Evolutionary conservation across 2,797 vertebrate genomes (phyloP), one percentile per base, ranked within the genome.

Genomic region (Nyctibius grandis): DNA sequence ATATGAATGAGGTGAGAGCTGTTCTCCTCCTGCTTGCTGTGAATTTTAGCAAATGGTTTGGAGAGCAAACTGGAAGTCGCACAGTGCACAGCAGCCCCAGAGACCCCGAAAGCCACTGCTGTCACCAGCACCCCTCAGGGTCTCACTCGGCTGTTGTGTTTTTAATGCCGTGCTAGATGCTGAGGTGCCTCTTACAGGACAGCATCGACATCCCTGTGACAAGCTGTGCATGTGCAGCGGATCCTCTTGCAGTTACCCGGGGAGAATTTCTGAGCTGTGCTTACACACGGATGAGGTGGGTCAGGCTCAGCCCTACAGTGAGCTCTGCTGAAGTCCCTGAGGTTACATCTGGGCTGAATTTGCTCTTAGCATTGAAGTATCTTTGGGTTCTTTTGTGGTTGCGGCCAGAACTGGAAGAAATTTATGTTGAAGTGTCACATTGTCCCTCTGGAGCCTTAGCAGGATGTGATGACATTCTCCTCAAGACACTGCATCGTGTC

Each of bases 281-380:
- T 77, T 44, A 26, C 38, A 53, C 15, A 12, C 8, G 56, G 44
- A 42, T 0, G 12, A 88, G 64, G 57, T 70, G 63, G 60, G 47
- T 90, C 44, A 47, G 83, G 63, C 74, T 79, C 54, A 65, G 63
- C 54, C 50, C 44, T 53, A 9, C 51, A 84, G 31, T 6, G 25
- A 48, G 31, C 40, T 83, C 69, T 77, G 53, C 72, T 29, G 29
- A 76, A 79, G 61, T 63, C 56, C 59, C 83, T 8, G 63, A 56
- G 60, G 59, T 93, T 88, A 76, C 69, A 56, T 84, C 76, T 88
- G 88, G 69, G 44, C 63, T 96, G 34, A 77, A 47, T 95, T 94
- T 94, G 53, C 61, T 50, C 47, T 79, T 65, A 2, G 0, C n/a
- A 16, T 91, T 89, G 53, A 80, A 75, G 38, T 54, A 4, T 70